Percentiles rank a stretch among this genome's conserved stretches.
phyloP scores from a whole-genome alignment of 2,888 invertebrate species.

The Adelphocoris suturalis region DNA sequence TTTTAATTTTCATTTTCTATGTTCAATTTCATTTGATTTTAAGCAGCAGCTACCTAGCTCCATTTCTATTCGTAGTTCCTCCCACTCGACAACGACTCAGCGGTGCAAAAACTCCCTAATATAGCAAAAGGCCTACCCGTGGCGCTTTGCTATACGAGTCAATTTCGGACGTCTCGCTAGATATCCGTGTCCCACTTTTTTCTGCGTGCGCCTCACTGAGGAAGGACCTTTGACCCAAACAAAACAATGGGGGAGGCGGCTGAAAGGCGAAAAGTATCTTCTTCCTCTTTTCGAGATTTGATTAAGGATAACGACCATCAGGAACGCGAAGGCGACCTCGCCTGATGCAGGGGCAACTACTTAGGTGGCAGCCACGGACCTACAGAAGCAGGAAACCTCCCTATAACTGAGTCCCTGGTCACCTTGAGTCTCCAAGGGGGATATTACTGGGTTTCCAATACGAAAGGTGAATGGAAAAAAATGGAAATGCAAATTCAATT shows the following conservation, averaged over 20 bases:
- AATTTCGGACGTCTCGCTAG: not conserved
- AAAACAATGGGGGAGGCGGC: slow-evolving; percentile 30
- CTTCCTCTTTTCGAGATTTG: slow-evolving; percentile 34
- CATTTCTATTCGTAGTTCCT: no score
- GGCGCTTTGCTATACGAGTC: not conserved
- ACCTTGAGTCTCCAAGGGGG: not conserved
- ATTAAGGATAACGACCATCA: slow-evolving; percentile 49
- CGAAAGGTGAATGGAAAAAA: no score
- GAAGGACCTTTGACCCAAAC: not conserved
- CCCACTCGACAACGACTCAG: no score
- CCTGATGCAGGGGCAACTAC: not conserved
- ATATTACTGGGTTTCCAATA: not conserved
- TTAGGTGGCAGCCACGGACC: no score
- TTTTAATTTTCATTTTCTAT: no score
- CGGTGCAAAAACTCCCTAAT: no score
- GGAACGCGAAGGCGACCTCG: slow-evolving; percentile 1
- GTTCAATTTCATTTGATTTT: no score
- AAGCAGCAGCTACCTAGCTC: no score
- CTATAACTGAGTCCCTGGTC: not conserved
- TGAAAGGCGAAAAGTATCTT: slow-evolving; percentile 46
- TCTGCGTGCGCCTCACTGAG: not conserved
- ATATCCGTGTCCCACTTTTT: slow-evolving; percentile 19
- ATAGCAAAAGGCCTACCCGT: no score
- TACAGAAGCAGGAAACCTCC: no score
- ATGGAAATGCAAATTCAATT: no score